These are phyloP conservation scores for Phorcus lineatus DNA, from an alignment of 2,888 invertebrate genomes.

Conservation along the genomic window DNA sequence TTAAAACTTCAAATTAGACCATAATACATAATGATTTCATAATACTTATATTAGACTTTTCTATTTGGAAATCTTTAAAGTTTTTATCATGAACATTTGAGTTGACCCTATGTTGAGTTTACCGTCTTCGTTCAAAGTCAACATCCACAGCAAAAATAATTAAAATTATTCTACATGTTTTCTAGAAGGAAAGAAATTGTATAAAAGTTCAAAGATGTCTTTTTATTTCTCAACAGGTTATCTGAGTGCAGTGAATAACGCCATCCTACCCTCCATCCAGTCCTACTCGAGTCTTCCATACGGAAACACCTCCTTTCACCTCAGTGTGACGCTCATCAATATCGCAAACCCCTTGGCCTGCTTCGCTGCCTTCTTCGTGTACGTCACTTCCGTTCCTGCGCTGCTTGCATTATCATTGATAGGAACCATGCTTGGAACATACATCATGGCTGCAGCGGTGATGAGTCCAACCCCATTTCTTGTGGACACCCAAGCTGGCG, in stretches of 20 bases:
- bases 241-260: constrained; percentile 85
- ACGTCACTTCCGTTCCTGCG: constrained; percentile 50
- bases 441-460: constrained; percentile 83
- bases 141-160: too few species aligned
- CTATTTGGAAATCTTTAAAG: too few species aligned
- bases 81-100: too few species aligned
- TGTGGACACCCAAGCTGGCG: constrained; percentile 79
- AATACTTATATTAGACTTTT: too few species aligned
- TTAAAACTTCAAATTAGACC: too few species aligned
- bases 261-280: constrained; percentile 87
- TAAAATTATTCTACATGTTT: too few species aligned
- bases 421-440: constrained; percentile 80
- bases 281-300: constrained; percentile 89
- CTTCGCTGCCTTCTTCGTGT: constrained; percentile 79
- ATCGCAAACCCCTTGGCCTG: constrained; percentile 89
- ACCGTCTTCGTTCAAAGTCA: too few species aligned
- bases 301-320: constrained; percentile 85
- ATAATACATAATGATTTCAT: too few species aligned
- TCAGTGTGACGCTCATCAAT: constrained; percentile 84
- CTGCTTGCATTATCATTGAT: constrained; percentile 61
- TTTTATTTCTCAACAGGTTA: constrained; percentile 74
- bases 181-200: too few species aligned
- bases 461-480: constrained; percentile 84
- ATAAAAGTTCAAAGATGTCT: too few species aligned
- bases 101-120: too few species aligned